These are phyloP conservation scores for Lepus oiostolus DNA, from an alignment of 2,797 vertebrate species.

Conservation along the genomic window DNA sequence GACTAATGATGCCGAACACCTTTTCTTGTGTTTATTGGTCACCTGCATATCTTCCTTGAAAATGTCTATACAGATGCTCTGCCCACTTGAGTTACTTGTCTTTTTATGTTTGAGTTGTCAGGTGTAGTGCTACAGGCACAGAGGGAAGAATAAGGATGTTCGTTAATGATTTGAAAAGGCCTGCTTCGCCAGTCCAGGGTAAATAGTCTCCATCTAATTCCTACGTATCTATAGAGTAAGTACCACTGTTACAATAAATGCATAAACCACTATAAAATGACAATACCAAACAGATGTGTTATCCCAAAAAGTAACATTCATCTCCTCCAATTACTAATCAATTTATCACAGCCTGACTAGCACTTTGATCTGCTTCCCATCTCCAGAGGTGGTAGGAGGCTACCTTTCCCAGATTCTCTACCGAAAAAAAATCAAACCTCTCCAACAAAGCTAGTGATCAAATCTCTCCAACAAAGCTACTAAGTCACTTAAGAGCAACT, in stretches of 20 bases:
- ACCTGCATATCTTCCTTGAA: background rate
- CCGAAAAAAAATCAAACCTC: background rate
- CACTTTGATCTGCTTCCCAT: background rate
- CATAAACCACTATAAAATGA: background rate
- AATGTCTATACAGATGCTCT: background rate
- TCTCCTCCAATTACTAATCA: conserved; percentile 9
- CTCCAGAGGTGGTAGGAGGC: conserved; percentile 5
- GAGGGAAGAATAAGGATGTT: background rate
- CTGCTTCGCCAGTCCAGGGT: background rate
- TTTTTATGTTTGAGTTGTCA: conserved; percentile 5
- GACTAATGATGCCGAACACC: background rate
- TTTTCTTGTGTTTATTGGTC: background rate
- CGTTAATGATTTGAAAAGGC: conserved; percentile 5
- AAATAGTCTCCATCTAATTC: background rate
- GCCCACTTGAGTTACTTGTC: conserved; percentile 9
- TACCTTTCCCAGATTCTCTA: conserved; percentile 5
- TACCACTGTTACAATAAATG: background rate
- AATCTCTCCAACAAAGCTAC: conserved; percentile 21
- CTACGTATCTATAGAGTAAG: background rate
- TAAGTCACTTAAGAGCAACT: background rate
- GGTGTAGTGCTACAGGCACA: background rate
- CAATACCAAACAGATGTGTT: background rate
- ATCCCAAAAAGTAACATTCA: background rate
- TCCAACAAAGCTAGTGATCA: background rate
- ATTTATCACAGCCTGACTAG: background rate